phyloP scores from a whole-genome alignment of 2,113 vertebrate genomes.

The Indicator maculatus region DNA sequence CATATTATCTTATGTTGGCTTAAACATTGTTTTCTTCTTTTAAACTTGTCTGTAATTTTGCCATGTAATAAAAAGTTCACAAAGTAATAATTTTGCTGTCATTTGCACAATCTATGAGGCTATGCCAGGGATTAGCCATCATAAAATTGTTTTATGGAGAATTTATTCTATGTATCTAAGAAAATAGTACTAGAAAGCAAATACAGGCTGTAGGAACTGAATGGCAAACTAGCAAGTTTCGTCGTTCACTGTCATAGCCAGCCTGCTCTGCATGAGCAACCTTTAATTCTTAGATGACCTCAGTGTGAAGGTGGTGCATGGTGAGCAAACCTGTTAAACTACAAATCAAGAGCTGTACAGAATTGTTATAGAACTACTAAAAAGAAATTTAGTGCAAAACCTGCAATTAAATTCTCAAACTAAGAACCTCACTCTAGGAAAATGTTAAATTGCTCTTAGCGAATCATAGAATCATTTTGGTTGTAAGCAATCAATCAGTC shows the following conservation, averaged over 20 bases:
- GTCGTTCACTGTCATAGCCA: slow-evolving; percentile 51
- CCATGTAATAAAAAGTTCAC: not conserved
- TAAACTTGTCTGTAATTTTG: not conserved
- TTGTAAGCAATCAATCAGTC: no score
- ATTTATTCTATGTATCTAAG: not conserved
- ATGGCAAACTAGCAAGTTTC: not conserved
- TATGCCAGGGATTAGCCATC: not conserved
- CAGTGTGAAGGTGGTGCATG: slow-evolving; percentile 56
- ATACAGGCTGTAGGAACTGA: not conserved
- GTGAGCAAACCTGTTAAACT: slow-evolving; percentile 67
- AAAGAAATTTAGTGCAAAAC: slow-evolving; percentile 59
- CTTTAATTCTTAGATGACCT: slow-evolving; percentile 61
- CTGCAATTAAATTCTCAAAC: slow-evolving; percentile 67
- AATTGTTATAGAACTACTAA: slow-evolving; percentile 55
- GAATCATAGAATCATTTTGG: no score
- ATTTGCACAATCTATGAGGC: not conserved
- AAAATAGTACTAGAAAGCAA: slow-evolving; percentile 6
- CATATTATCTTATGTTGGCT: not conserved
- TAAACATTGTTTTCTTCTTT: not conserved
- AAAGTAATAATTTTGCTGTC: not conserved
- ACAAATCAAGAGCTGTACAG: slow-evolving; percentile 54
- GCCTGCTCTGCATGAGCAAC: slow-evolving; percentile 61
- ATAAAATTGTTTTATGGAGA: not conserved
- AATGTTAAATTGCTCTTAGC: slow-evolving; percentile 50
- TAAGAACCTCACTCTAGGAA: slow-evolving; percentile 51